phyloP scores from a whole-genome alignment of 2,797 vertebrate species.

The Cichlasoma orientale region DNA sequence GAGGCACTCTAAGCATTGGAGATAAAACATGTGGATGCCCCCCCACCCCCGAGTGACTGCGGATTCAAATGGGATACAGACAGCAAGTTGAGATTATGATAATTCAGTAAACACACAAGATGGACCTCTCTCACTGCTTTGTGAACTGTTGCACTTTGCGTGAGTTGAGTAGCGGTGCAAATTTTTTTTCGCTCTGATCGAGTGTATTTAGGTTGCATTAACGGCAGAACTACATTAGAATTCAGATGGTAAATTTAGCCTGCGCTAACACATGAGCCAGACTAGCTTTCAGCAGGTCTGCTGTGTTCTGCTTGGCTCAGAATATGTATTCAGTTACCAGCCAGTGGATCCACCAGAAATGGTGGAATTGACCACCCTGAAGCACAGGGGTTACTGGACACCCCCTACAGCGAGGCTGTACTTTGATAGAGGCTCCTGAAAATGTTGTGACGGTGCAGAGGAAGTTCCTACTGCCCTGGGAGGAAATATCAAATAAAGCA shows the following conservation, averaged over 20 bases:
- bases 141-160: constrained; percentile 35
- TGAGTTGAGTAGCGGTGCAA: constrained; percentile 29
- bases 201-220: constrained; percentile 23
- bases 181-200: constrained; percentile 23
- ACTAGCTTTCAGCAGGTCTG: constrained; percentile 55
- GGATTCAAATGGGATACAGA: constrained; percentile 29
- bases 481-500: constrained; percentile 84
- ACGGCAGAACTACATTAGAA: constrained; percentile 8
- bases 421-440: constrained; percentile 74
- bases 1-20: constrained; percentile 69
- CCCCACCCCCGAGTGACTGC: constrained; percentile 15
- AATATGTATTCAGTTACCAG: constrained; percentile 71
- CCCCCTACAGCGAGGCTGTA: constrained; percentile 44
- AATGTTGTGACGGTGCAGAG: constrained; percentile 78
- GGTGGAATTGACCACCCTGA: constrained; percentile 75
- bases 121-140: constrained; percentile 42
- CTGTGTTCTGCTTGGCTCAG: constrained; percentile 48
- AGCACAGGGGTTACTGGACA: constrained; percentile 53
- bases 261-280: constrained; percentile 46
- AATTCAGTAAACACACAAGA: constrained; percentile 60
- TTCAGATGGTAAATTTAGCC: constrained; percentile 38
- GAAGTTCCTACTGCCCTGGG: constrained; percentile 74
- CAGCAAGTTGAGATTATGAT: constrained; percentile 39
- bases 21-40: constrained; percentile 58
- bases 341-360: constrained; percentile 57